phyloP scores from a whole-genome alignment of 2,797 vertebrate species.

The Lophura swinhoii region DNA sequence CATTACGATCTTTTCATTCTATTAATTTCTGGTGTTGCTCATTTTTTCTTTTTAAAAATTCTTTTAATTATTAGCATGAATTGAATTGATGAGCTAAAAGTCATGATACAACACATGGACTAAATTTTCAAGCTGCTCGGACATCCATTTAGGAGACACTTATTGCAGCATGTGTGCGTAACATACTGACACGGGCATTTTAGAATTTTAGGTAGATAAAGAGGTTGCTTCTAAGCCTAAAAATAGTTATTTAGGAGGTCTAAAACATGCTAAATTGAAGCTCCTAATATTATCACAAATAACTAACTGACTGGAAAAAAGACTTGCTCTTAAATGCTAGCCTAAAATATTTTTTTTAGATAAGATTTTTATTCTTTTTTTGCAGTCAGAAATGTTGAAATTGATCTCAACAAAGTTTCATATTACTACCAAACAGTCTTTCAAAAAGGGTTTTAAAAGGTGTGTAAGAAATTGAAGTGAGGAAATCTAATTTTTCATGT shows the following conservation, averaged over 20 bases:
- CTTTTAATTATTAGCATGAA: background rate
- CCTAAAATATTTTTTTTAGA: background rate
- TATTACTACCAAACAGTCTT: background rate
- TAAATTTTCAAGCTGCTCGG: background rate
- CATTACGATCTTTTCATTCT: background rate
- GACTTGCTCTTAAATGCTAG: background rate
- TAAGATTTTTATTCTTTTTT: background rate
- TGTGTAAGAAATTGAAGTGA: background rate
- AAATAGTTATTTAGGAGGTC: background rate
- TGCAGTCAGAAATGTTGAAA: background rate
- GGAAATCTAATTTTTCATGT: background rate
- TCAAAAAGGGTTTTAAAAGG: background rate
- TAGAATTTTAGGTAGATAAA: background rate
- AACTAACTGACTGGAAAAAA: background rate
- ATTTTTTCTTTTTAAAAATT: background rate
- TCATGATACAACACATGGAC: background rate
- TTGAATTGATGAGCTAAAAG: background rate
- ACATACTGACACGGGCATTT: background rate
- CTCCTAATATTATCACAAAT: background rate
- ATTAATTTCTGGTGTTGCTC: background rate
- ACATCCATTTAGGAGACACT: background rate
- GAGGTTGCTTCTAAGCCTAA: background rate
- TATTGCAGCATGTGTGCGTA: accelerated
- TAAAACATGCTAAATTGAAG: background rate
- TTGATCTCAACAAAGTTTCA: background rate